phyloP scores from a whole-genome alignment of 2,113 vertebrate genomes.

The Microtus ochrogaster region DNA sequence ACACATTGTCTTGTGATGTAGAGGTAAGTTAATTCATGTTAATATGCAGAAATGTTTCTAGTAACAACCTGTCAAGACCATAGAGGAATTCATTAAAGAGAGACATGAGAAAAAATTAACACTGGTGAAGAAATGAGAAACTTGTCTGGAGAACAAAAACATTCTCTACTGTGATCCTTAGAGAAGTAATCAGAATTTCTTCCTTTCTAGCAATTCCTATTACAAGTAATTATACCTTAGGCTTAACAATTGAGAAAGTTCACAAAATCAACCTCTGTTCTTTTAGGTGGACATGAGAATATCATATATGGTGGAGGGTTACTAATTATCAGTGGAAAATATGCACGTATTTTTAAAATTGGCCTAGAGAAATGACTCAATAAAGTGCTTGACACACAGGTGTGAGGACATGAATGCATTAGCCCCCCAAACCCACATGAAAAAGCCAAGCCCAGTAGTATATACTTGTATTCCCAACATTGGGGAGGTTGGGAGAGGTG shows the following conservation, averaged over 20 bases:
- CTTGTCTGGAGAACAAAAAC: neutral
- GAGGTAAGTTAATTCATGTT: slow-evolving; percentile 76
- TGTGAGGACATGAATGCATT: neutral
- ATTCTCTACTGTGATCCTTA: slow-evolving; percentile 27
- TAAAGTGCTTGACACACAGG: neutral
- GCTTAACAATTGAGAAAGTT: neutral
- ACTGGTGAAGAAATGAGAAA: slow-evolving; percentile 44
- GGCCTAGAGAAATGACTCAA: neutral
- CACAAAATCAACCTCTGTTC: neutral
- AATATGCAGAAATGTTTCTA: slow-evolving; percentile 76
- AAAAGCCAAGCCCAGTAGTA: rapidly evolving
- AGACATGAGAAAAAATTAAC: slow-evolving; percentile 57
- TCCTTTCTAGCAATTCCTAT: slow-evolving; percentile 3
- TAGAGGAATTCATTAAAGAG: slow-evolving; percentile 36
- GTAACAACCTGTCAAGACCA: slow-evolving; percentile 75
- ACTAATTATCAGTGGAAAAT: neutral
- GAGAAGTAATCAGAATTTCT: slow-evolving; percentile 35
- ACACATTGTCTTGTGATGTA: slow-evolving; percentile 43
- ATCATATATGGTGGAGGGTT: neutral
- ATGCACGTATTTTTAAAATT: neutral
- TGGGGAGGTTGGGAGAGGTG: neutral
- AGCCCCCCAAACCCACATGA: neutral
- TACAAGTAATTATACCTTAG: neutral
- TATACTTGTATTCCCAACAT: neutral
- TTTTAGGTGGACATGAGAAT: neutral